phyloP scores from a whole-genome alignment of 2,113 vertebrate species.

The Microcebus lehilahytsara region DNA sequence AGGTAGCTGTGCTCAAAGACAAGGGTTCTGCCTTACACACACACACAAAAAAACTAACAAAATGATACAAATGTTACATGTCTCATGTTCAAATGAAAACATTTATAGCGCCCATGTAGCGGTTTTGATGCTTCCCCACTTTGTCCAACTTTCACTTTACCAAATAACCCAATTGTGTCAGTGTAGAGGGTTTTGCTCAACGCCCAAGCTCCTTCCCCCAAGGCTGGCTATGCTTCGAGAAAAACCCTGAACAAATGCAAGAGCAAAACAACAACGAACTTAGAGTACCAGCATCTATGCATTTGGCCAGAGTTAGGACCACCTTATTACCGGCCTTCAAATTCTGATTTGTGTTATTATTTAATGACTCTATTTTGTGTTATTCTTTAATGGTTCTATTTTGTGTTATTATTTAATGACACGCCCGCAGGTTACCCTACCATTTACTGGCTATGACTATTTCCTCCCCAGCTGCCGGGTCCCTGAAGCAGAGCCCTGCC shows the following conservation, averaged over 20 bases:
- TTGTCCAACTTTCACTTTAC: neutral
- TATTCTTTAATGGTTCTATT: no score
- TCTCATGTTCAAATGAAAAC: neutral
- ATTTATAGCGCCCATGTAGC: accelerated
- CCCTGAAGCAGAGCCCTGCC: neutral
- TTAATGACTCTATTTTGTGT: accelerated
- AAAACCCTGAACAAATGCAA: neutral
- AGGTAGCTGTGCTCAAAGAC: neutral
- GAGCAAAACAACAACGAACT: no score
- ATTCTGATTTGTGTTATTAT: accelerated
- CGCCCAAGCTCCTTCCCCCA: neutral
- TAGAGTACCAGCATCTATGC: accelerated
- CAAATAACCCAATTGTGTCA: neutral
- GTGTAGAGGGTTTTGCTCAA: neutral
- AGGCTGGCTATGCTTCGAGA: neutral
- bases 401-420: no score
- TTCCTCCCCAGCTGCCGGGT: neutral
- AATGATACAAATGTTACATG: accelerated
- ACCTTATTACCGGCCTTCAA: accelerated
- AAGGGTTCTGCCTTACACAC: neutral
- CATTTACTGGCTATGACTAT: accelerated
- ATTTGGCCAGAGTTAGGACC: accelerated
- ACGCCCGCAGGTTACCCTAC: accelerated
- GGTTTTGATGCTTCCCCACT: no score
- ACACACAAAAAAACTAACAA: neutral